Base-by-base conservation (phyloP, 2,113 vertebrate species). In the Marmota flaviventris region DNA sequence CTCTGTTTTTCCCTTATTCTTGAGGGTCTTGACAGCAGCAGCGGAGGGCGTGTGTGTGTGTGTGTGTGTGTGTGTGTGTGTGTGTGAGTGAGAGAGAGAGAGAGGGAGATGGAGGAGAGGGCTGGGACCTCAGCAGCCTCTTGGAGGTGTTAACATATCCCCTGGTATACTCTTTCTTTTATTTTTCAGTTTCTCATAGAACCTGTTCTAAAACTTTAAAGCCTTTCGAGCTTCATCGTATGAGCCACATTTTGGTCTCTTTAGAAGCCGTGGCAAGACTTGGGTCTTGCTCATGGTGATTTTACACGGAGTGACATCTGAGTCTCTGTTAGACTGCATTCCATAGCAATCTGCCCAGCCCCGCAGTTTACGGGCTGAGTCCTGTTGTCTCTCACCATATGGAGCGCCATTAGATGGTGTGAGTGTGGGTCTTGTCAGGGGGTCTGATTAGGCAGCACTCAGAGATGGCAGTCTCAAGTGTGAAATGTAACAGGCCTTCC, bases 371-470 rank as follows among this genome's bases (percentile, higher is more conserved):
- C 34, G 81, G 63, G 51, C 85, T 61, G 8, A 67, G 78, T 88
- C 89, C 84, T 93, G 65, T 58, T 90, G 91, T 95, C 95, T 97
- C 86, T 95, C 95, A 96, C 39, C 87, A 73, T 91, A 89, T 20
- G 89, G 53, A 78, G 83, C 81, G 27, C 86, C 81, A 7, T 65
- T 24, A 96, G 94, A 96, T 84, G 92, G 92, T 39, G 70, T 29
- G 85, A 73, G 42, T 72, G 63, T 75, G 93, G 70, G 53, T 32
- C 89, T 56, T 89, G 81, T 88, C 76, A 32, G 72, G 69, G 94
- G 87, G 70, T 25, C 95, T 92, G 94, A 96, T 94, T 94, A 97
- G 77, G 86, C 58, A 53, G 3, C 78, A 12, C 65, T 45, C 73
- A 56, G 88, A 29, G 76, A 93, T 76, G 83, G 75, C 73, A 84